Evolutionary conservation across 1,140 invertebrate species (phyloP).

Genomic region (Tetramorium parvispinum): DNA sequence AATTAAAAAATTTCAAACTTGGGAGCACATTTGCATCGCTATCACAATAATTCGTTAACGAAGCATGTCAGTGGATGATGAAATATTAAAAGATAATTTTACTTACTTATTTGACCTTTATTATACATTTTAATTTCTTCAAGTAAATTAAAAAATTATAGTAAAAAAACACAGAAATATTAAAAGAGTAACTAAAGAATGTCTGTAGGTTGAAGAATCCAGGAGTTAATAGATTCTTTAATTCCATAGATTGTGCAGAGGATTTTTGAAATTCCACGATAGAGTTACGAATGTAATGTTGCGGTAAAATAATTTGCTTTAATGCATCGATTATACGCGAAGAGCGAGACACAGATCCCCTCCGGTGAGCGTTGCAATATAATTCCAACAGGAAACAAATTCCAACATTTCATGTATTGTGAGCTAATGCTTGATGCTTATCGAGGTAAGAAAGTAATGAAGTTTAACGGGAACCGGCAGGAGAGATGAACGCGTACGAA

Average conservation of each 20-base stretch:
- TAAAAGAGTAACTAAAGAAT: not conserved
- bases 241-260: not conserved
- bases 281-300: conserved; percentile 27
- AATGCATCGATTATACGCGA: conserved; percentile 30
- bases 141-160: conserved; percentile 10
- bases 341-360: conserved; percentile 16
- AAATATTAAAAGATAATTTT: conserved; percentile 14
- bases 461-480: conserved; percentile 43
- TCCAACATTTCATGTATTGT: conserved; percentile 41
- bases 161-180: not conserved
- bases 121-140: not conserved
- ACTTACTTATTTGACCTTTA: not conserved
- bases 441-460: conserved; percentile 47
- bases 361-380: not conserved
- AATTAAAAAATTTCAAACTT: conserved; percentile 8
- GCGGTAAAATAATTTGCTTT: conserved; percentile 9
- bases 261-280: not conserved
- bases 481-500: conserved; percentile 19
- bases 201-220: not conserved
- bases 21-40: not conserved
- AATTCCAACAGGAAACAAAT: conserved; percentile 45
- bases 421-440: conserved; percentile 45
- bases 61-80: not conserved
- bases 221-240: not conserved
- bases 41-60: not conserved